phyloP scores from a whole-genome alignment of 2,113 vertebrate genomes.

The Mixornis gularis region DNA sequence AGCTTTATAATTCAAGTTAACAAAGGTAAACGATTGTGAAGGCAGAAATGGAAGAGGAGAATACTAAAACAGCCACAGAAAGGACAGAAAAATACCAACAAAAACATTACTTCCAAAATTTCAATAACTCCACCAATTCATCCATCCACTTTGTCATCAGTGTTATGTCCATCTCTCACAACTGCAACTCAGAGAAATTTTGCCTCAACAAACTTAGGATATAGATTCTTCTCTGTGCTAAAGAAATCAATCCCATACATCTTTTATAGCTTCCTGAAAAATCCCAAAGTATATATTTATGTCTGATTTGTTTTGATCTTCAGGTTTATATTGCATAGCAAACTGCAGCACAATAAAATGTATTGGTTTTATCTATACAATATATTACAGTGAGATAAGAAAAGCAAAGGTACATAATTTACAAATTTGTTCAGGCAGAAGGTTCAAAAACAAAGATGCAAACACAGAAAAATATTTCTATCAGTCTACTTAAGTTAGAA shows the following conservation, averaged over 20 bases:
- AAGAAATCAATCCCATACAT: not conserved
- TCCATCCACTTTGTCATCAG: rapidly evolving
- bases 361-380: not conserved
- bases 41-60: not conserved
- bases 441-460: slow-evolving; percentile 7
- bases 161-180: not conserved
- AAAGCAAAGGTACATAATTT: not conserved
- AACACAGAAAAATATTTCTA: slow-evolving; percentile 48
- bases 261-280: not conserved
- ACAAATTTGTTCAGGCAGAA: slow-evolving; percentile 9
- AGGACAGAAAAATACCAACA: not conserved
- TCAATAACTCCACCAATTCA: not conserved
- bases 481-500: slow-evolving; percentile 42
- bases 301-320: not conserved
- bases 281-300: not conserved
- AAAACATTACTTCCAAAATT: not conserved
- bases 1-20: not conserved
- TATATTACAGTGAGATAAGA: not conserved
- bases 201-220: not conserved
- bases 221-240: not conserved
- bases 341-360: not conserved
- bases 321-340: not conserved
- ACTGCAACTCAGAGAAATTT: not conserved
- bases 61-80: not conserved
- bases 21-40: not conserved